Evolutionary conservation across 2,797 vertebrate species (phyloP), one percentile per base, ranked within the genome.

Genomic region (Delichon dasypus): DNA sequence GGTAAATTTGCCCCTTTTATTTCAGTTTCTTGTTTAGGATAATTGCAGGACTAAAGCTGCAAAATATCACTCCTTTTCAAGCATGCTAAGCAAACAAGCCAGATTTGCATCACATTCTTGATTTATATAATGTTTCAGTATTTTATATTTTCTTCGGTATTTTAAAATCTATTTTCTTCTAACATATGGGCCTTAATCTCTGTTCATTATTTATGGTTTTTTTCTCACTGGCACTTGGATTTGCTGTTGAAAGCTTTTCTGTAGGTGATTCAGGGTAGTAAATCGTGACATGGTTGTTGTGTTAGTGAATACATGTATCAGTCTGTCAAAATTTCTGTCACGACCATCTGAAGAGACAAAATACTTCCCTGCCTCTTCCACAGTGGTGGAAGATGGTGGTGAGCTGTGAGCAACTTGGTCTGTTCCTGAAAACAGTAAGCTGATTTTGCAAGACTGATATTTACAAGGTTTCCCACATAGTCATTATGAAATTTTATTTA

Each of bases 101-200:
- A 50, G 78, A 77, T 75, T 81, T 93, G 73, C 19, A 51, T 85
- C 53, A 14, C 36, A 51, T 81, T 79, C 68, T 94, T 83, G 14
- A 53, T 82, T 85, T 89, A 61, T 83, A 34, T 65, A 38, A 62
- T 57, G 75, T 89, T 67, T 70, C 8, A 66, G 36, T 64, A 67
- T 72, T 89, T 82, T 64, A 4, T 72, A 29, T 91, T 88, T 72
- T 85, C 29, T 92, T 93, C 36, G 75, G 36, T 94, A 78, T 95
- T 97, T 92, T 90, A 92, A 82, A 54, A 77, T 74, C 64, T 44
- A 3, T 60, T 86, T 93, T 8, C 88, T 96, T 89, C 48, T 88
- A 55, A n/a, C 44, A 50, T 51, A 38, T 40, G 38, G 45, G 48
- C 85, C 89, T 88, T 93, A 84, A 92, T 89, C 13, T 81, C 45